Conservation (phyloP, 2,888 invertebrate genomes). For the Pammene aurita region DNA sequence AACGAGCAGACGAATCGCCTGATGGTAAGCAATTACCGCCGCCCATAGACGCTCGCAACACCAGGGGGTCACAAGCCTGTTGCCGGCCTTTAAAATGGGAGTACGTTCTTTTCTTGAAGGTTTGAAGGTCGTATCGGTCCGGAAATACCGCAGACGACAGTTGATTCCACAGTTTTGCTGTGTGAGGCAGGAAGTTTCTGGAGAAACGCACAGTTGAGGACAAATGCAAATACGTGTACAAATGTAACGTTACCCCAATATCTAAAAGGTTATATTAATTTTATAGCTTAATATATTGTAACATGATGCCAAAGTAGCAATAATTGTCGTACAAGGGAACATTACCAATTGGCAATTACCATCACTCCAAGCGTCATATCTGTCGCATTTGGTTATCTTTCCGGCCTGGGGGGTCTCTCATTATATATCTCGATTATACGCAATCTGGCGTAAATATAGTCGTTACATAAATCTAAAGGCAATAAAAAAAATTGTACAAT, state of each 20-base stretch:
- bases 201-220: too few relatives aligned
- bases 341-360: slow-evolving; percentile 26
- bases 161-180: too few relatives aligned
- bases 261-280: not conserved
- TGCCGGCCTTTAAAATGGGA: too few relatives aligned
- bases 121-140: too few relatives aligned
- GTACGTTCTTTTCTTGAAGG: too few relatives aligned
- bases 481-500: slow-evolving; percentile 24
- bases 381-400: slow-evolving; percentile 11
- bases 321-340: slow-evolving; percentile 25
- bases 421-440: slow-evolving; percentile 30
- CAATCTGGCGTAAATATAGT: slow-evolving; percentile 23
- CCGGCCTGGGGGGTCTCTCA: slow-evolving; percentile 31
- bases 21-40: too few relatives aligned
- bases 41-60: too few relatives aligned
- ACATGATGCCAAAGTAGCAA: slow-evolving; percentile 24
- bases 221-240: too few relatives aligned
- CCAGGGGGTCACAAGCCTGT: too few relatives aligned
- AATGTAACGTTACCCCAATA: not conserved
- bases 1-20: too few relatives aligned
- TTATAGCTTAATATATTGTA: slow-evolving; percentile 20
- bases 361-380: slow-evolving; percentile 21
- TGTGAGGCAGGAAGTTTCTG: too few relatives aligned
- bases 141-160: too few relatives aligned
- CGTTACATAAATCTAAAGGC: slow-evolving; percentile 37